Base-by-base conservation (phyloP, 2,797 vertebrate species). In the Enteromius anoplus region DNA sequence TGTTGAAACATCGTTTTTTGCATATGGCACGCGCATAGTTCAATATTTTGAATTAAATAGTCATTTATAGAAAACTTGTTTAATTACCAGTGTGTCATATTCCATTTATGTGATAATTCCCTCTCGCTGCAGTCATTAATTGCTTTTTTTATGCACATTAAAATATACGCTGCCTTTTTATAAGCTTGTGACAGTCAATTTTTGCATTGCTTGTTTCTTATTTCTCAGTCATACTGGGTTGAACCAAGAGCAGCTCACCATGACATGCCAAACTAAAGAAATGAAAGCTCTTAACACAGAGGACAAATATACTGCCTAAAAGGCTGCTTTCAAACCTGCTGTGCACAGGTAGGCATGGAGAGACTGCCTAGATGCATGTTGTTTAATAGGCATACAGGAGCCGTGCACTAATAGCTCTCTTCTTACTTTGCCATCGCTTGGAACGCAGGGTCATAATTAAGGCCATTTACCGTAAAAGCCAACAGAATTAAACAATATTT, bases 391-490 rank as follows among this genome's bases (percentile, higher is more conserved):
- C 72, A 60, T 75, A 75, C 71, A 83, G 66, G 76, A 77, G 82
- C 40, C 40, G 19, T 42, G 37, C 15, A 47, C 51, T 80, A 84
- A 87, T 70, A 80, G 73, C 71, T 68, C 71, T 80, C 51, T 70
- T 62, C 68, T 80, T 75, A 45, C 51, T 65, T 78, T 51, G 45
- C 68, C 80, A 47, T 83, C 51, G 37, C 32, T 80, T 21, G 60
- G 34, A 87, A 87, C 53, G 26, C 75, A 80, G 69, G 85, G 80
- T 73, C 78, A 70, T 86, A 78, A 89, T 89, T 86, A 86, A 76
- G 26, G 84, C 66, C 53, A 78, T 87, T 88, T 86, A 87, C 75
- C 8, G 62, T 80, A 72, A 86, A 88, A 87, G 78, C 80, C 49
- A 75, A 64, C 62, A 66, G 78, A 85, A 82, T 85, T 69, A 85